phyloP scores from a whole-genome alignment of 2,888 invertebrate genomes.

The Oscheius sp. region DNA sequence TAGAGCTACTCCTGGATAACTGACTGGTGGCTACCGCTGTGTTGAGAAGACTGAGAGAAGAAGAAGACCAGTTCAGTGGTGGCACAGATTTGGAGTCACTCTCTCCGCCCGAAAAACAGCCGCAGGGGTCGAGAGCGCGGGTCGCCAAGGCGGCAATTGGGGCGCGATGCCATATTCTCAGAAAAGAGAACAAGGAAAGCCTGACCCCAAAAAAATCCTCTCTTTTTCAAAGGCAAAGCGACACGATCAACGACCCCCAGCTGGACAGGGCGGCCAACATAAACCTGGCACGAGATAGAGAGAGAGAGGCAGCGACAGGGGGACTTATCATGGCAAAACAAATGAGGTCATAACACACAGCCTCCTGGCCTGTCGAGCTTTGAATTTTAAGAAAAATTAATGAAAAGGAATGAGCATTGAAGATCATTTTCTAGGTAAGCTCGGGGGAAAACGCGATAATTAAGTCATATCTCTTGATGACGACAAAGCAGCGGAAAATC shows the following conservation, averaged over 20 bases:
- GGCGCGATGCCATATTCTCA: neutral
- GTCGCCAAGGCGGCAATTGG: conserved; percentile 17
- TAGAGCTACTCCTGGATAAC: neutral
- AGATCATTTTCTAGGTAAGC: too few relatives aligned
- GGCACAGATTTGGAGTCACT: conserved; percentile 29
- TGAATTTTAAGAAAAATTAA: neutral
- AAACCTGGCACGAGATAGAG: conserved; percentile 7
- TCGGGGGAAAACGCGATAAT: too few relatives aligned
- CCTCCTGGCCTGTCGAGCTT: neutral
- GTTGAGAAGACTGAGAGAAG: too few relatives aligned
- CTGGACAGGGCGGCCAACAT: neutral
- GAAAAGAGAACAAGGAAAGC: neutral
- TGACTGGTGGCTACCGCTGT: neutral
- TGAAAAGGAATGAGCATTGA: neutral
- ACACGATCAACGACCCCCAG: too few relatives aligned
- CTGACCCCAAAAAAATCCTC: conserved; percentile 24
- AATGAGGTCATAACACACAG: neutral
- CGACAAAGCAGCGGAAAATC: neutral
- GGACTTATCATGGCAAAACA: conserved; percentile 19
- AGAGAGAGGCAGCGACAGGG: neutral
- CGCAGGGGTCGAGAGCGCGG: conserved; percentile 35
- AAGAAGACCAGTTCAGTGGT: conserved; percentile 33
- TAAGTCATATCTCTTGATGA: too few relatives aligned
- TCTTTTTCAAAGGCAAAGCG: neutral
- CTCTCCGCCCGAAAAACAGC: conserved; percentile 26